phyloP scores from a whole-genome alignment of 2,797 vertebrate genomes.

The Sebastes steindachneri region DNA sequence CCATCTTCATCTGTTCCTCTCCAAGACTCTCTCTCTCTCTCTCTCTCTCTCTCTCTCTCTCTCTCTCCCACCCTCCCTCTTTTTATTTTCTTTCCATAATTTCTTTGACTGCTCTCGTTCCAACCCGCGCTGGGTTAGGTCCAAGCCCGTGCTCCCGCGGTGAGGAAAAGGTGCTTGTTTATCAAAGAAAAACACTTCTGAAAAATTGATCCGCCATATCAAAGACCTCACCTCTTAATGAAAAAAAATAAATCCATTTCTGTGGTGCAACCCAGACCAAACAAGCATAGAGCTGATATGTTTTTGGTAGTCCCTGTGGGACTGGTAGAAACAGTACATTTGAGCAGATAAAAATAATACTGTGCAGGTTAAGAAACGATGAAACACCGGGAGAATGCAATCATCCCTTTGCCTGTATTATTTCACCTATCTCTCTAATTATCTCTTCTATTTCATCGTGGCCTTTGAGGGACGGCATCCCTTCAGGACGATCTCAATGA shows the following conservation, averaged over 20 bases:
- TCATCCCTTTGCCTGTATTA: constrained; percentile 41
- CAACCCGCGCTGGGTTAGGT: constrained; percentile 51
- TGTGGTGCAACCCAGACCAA: constrained; percentile 46
- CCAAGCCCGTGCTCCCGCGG: constrained; percentile 43
- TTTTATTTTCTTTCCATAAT: constrained; percentile 35
- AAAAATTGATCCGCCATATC: constrained; percentile 77
- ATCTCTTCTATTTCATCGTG: constrained; percentile 49
- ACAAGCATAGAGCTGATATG: constrained; percentile 57
- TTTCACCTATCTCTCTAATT: constrained; percentile 61
- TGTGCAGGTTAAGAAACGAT: constrained; percentile 17
- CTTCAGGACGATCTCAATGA: constrained; percentile 22
- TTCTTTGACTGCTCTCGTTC: constrained; percentile 54
- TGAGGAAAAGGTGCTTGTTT: constrained; percentile 57
- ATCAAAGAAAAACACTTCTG: constrained; percentile 77
- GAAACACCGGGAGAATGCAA: constrained; percentile 13
- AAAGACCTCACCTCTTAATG: constrained; percentile 72
- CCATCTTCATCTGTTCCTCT: constrained; percentile 71
- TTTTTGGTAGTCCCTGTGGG: constrained; percentile 42
- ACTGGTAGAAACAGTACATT: constrained; percentile 29
- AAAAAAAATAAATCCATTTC: constrained; percentile 65
- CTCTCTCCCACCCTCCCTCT: background rate
- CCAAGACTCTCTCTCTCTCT: background rate
- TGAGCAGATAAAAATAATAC: constrained; percentile 33
- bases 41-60: background rate
- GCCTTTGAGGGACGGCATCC: constrained; percentile 36